A percentile compares a stretch with the other conserved stretches of the same genome.
Evolutionary conservation across 2,113 vertebrate genomes (phyloP).

Genomic region (Cavia aperea): DNA sequence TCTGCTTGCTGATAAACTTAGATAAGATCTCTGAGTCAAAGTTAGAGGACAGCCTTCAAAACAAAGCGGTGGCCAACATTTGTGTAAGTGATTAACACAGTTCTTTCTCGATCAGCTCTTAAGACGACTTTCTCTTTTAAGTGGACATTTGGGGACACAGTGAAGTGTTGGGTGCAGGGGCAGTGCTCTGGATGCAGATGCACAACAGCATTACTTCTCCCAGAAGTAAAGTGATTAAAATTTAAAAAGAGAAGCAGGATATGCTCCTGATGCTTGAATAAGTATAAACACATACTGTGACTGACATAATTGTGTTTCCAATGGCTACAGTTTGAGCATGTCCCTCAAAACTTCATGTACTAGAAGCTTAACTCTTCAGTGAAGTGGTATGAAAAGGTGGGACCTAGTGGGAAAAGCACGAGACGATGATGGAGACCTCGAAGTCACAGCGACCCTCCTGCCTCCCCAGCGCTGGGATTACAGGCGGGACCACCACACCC

Average conservation of each 20-base stretch:
- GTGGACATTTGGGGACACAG: background rate
- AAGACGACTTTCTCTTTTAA: background rate
- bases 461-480: background rate
- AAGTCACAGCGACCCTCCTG: background rate
- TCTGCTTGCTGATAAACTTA: background rate
- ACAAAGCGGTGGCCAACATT: background rate
- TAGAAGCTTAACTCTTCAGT: background rate
- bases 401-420: too few relatives aligned
- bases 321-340: background rate
- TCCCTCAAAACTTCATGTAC: background rate
- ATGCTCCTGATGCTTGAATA: background rate
- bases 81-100: background rate
- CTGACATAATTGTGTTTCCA: background rate
- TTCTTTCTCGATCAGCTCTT: background rate
- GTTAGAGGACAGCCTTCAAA: background rate
- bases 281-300: background rate
- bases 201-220: background rate
- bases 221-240: background rate
- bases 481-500: background rate
- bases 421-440: background rate
- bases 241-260: background rate
- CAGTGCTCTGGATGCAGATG: background rate
- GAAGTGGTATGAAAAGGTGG: background rate
- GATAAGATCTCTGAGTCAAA: background rate
- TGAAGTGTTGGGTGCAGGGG: background rate